Base-by-base conservation (phyloP, 2,888 invertebrate species). In the Dynastes hyllus region DNA sequence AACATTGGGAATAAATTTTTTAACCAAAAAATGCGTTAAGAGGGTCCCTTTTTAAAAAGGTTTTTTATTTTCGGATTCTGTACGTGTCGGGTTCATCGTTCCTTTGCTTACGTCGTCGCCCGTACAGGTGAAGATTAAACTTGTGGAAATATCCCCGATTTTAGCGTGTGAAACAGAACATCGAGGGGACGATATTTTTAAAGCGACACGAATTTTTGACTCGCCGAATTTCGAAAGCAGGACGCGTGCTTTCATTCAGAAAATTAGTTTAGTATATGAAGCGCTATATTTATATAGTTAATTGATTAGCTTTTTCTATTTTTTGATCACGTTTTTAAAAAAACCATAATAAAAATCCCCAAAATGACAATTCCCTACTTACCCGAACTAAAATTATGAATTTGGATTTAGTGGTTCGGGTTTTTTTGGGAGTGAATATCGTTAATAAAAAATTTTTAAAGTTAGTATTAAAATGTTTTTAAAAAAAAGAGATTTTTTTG, bases 21-120 rank as follows among this genome's bases (percentile, higher is more conserved):
- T 22, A 58, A 58, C n/a, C n/a, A n/a, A n/a, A n/a, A 58, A 27
- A 58, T 58, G 55, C 55, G 55, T 58, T 58, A 22, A 58, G 22
- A n/a, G n/a, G n/a, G n/a, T n/a, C n/a, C n/a, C n/a, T n/a, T n/a
- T n/a, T n/a, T n/a, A n/a, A n/a, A n/a, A n/a, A n/a, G n/a, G n/a
- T n/a, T n/a, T n/a, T n/a, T n/a, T n/a, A 58, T 58, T 58, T 58
- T 58, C 55, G 22, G 55, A 22, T 22, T 58, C 55, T 58, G 13
- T 58, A 58, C 55, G 22, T 58, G 55, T 22, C 55, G 55, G 22
- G 55, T 58, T 58, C 55, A 58, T 58, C 55, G 55, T 58, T 58
- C 22, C 55, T 22, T 22, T 58, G 22, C 55, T 22, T 58, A 58
- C 22, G 22, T 45, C 55, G 16, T 5, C 22, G 55, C 22, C n/a